Evolutionary conservation across 2,888 invertebrate genomes (phyloP), one percentile per base, ranked within the genome.

Genomic region (Palloptera scutellata): DNA sequence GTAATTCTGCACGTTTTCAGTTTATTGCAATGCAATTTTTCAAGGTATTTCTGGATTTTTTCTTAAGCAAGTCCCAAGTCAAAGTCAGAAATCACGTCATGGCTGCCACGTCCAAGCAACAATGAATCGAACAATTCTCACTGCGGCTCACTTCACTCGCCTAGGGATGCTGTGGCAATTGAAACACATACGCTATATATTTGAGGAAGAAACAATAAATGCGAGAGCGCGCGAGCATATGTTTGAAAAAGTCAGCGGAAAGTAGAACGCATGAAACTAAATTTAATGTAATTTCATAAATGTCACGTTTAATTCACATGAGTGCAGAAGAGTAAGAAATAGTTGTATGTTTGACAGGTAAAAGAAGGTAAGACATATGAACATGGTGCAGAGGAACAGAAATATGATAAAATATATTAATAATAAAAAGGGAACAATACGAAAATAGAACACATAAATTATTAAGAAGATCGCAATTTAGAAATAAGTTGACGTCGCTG

Each of bases 21-120:
- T 73, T 77, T 74, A 73, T 74, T 77, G 72, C 67, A 71, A 72
- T 72, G 74, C 69, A 76, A 76, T 73, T 76, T 76, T 81, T 77
- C 72, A 77, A 75, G 75, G 76, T 78, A 78, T 78, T 75, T 74
- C 45, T 66, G 20, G 19, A 66, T 77, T 78, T 74, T 73, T 73
- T 75, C 70, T 73, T 75, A 66, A 63, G 64, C 15, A 74, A 73
- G 71, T 72, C 71, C 71, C 73, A 73, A 78, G 76, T 78, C 75
- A 81, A 81, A 78, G 77, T 81, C 76, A 79, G 77, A 81, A 83
- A 83, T 83, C 84, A 83, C 83, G 83, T 83, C 84, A 83, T 83
- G 83, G 83, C 83, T 83, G 83, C 83, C 83, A 83, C 83, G 83
- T 83, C 81, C 83, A 84, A 83, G 83, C 83, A 83, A 83, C 83